Evolutionary conservation across 2,888 invertebrate genomes (phyloP).

Genomic region (Ichneumoninae sp.): DNA sequence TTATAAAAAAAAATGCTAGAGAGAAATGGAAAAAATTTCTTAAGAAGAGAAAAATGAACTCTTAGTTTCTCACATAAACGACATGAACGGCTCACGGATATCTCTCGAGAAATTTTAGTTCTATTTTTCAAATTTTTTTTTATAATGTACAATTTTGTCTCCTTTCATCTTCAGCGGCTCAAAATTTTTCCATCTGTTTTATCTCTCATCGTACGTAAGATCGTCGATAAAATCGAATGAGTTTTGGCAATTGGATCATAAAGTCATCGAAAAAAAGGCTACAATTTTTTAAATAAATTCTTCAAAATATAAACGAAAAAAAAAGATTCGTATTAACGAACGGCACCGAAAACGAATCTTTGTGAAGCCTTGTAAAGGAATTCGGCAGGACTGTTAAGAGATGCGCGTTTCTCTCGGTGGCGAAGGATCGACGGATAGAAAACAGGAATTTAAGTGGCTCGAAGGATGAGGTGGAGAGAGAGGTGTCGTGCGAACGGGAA

Average conservation of each 20-base stretch:
- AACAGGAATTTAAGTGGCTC: constrained; percentile 43
- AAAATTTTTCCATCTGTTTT: no score
- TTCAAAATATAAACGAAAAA: not conserved
- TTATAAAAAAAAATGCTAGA: not conserved
- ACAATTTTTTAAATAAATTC: not conserved
- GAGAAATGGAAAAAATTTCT: not conserved
- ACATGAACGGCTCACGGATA: not conserved
- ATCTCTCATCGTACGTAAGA: no score
- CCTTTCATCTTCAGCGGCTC: not conserved
- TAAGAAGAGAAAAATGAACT: not conserved
- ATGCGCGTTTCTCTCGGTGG: not conserved
- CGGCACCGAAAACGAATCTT: not conserved
- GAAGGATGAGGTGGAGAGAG: constrained; percentile 4
- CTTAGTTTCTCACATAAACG: not conserved
- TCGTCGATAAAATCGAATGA: no score
- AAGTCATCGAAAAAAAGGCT: not conserved
- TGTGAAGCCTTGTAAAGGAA: not conserved
- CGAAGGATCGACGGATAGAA: constrained; percentile 14
- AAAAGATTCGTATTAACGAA: not conserved
- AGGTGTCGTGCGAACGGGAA: constrained; percentile 22
- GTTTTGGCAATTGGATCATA: no score
- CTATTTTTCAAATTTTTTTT: not conserved
- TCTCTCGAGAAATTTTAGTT: not conserved
- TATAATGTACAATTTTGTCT: not conserved
- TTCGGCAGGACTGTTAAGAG: constrained; percentile 9